Percentiles rank a stretch among this genome's conserved stretches.
Evolutionary conservation across 2,113 vertebrate genomes (phyloP).

Genomic region (Zingel zingel): DNA sequence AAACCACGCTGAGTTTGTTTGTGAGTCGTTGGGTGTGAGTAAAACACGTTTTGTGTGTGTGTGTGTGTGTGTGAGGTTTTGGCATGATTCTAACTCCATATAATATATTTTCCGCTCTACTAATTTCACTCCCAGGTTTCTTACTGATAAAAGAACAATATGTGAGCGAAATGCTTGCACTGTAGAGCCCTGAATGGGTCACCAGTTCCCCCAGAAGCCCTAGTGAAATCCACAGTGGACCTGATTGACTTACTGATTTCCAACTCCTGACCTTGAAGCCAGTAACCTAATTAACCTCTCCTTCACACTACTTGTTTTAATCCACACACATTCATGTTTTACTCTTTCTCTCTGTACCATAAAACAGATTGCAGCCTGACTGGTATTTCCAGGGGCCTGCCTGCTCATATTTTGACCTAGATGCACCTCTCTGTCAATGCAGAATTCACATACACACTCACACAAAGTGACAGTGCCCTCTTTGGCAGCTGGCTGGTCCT

Average conservation of each 20-base stretch:
- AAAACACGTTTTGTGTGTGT: no score
- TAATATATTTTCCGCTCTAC: not conserved
- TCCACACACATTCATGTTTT: not conserved
- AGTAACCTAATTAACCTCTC: not conserved
- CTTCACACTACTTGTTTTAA: not conserved
- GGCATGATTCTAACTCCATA: no score
- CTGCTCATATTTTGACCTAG: conserved; percentile 11
- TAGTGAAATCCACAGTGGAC: not conserved
- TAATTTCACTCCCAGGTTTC: not conserved
- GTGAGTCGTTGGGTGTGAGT: no score
- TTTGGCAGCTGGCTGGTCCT: conserved; percentile 15
- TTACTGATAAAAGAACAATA: not conserved
- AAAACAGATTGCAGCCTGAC: not conserved
- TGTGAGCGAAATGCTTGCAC: not conserved
- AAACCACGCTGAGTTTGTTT: no score
- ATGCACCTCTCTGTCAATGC: conserved; percentile 11
- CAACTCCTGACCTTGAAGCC: not conserved
- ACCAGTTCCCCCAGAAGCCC: not conserved
- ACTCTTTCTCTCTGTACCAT: not conserved
- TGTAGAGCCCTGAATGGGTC: not conserved
- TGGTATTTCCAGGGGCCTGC: conserved; percentile 8
- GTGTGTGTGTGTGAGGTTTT: no score
- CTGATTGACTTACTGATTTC: not conserved
- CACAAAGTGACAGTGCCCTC: conserved; percentile 30
- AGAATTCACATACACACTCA: not conserved